Percentiles rank a stretch among this genome's conserved stretches.
phyloP scores from a whole-genome alignment of 2,797 vertebrate species.

The Poecile montanus region DNA sequence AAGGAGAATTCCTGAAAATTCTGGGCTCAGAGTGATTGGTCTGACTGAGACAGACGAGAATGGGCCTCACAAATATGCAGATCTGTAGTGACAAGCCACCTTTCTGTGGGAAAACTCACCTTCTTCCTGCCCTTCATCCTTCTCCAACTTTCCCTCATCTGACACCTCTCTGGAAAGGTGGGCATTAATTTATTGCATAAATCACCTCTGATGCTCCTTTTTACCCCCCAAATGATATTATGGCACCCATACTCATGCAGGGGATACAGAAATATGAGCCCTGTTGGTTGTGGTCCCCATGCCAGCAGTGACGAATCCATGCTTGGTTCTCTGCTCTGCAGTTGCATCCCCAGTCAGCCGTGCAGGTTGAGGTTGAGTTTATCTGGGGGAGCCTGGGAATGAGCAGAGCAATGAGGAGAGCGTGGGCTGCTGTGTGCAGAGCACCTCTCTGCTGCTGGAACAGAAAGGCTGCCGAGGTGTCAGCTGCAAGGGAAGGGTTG shows the following conservation, averaged over 20 bases:
- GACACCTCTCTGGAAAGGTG: background rate
- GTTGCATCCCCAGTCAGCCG: background rate
- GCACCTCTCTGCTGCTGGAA: background rate
- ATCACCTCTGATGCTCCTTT: background rate
- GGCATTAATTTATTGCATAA: background rate
- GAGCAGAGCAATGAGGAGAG: background rate
- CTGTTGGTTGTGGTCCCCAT: fast-evolving
- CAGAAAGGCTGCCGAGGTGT: background rate
- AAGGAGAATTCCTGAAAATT: background rate
- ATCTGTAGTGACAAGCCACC: background rate
- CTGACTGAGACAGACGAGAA: background rate
- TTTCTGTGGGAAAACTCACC: background rate
- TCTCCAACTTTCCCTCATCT: background rate
- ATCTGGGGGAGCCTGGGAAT: background rate
- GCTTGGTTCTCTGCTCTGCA: background rate
- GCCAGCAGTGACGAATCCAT: fast-evolving
- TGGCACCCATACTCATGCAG: fast-evolving
- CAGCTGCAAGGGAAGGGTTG: background rate
- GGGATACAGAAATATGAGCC: background rate
- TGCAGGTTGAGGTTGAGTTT: background rate
- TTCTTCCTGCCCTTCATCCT: background rate
- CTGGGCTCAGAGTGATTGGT: background rate
- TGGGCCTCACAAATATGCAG: background rate
- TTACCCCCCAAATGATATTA: background rate
- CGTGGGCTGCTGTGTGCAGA: background rate